phyloP scores from a whole-genome alignment of 2,888 invertebrate species.

The Orthonychiurus folsomi region DNA sequence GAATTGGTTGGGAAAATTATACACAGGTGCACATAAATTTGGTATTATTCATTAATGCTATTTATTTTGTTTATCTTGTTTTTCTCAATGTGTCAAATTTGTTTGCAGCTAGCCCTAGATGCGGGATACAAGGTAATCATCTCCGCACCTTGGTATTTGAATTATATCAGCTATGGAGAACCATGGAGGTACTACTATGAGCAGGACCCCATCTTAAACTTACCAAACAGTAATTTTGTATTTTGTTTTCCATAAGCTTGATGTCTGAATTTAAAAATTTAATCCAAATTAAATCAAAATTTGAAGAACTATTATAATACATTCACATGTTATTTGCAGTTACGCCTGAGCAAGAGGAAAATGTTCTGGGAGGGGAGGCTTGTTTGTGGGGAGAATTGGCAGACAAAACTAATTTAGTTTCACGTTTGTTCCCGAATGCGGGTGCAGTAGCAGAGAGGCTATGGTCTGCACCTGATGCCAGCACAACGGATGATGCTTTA shows the following conservation, averaged over 20 bases:
- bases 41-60: no score
- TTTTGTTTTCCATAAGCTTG: neutral
- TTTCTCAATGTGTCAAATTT: no score
- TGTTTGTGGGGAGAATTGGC: slow-evolving; percentile 10
- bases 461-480: slow-evolving; percentile 56
- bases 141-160: slow-evolving; percentile 82
- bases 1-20: slow-evolving; percentile 20
- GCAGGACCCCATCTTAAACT: slow-evolving; percentile 54
- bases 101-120: slow-evolving; percentile 44
- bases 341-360: slow-evolving; percentile 6
- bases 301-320: no score
- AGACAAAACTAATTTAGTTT: slow-evolving; percentile 49
- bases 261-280: neutral
- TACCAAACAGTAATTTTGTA: slow-evolving; percentile 26
- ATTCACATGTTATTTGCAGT: no score
- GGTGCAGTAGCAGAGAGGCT: slow-evolving; percentile 79
- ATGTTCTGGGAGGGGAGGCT: slow-evolving; percentile 2
- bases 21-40: slow-evolving; percentile 23
- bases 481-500: slow-evolving; percentile 47
- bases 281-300: no score
- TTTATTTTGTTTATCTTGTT: no score
- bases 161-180: slow-evolving; percentile 57
- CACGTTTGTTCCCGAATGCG: slow-evolving; percentile 71
- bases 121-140: slow-evolving; percentile 59
- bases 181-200: slow-evolving; percentile 62